Evolutionary conservation across 2,888 invertebrate genomes (phyloP).

Genomic region (Nezara viridula): DNA sequence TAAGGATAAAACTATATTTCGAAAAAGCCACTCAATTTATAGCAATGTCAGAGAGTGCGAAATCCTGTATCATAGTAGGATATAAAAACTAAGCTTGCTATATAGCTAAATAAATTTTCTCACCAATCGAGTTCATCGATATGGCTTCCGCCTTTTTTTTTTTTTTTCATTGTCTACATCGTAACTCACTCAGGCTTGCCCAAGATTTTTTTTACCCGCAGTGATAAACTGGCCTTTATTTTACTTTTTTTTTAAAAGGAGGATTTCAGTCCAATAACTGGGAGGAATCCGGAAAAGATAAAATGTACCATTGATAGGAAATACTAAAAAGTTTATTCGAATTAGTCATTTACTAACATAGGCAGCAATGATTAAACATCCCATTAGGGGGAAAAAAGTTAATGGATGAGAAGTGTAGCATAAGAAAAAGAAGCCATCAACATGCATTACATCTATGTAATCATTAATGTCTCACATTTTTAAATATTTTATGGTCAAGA

Average conservation of each 20-base stretch:
- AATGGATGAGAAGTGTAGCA: too few relatives aligned
- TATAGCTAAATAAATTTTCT: constrained; percentile 15
- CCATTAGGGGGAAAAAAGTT: too few relatives aligned
- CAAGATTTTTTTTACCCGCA: not conserved
- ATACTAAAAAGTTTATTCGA: not conserved
- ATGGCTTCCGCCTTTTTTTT: constrained; percentile 6
- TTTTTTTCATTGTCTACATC: constrained; percentile 25
- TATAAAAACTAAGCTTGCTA: not conserved
- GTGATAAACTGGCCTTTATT: constrained; percentile 33
- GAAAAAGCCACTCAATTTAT: not conserved
- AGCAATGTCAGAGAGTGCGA: not conserved
- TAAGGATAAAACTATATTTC: not conserved
- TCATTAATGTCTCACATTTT: too few relatives aligned
- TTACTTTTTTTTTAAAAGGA: not conserved
- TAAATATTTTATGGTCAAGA: too few relatives aligned
- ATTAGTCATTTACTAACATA: too few relatives aligned
- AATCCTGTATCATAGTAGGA: not conserved
- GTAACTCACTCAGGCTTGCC: constrained; percentile 27
- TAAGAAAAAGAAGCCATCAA: too few relatives aligned
- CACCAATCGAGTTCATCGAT: constrained; percentile 21
- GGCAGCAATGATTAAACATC: too few relatives aligned
- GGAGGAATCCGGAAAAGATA: not conserved
- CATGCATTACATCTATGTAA: too few relatives aligned
- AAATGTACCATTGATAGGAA: not conserved
- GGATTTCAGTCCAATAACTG: constrained; percentile 19